Evolutionary conservation across 2,888 invertebrate genomes (phyloP), one percentile per base, ranked within the genome.

Genomic region (Branchipolynoe longqiensis): DNA sequence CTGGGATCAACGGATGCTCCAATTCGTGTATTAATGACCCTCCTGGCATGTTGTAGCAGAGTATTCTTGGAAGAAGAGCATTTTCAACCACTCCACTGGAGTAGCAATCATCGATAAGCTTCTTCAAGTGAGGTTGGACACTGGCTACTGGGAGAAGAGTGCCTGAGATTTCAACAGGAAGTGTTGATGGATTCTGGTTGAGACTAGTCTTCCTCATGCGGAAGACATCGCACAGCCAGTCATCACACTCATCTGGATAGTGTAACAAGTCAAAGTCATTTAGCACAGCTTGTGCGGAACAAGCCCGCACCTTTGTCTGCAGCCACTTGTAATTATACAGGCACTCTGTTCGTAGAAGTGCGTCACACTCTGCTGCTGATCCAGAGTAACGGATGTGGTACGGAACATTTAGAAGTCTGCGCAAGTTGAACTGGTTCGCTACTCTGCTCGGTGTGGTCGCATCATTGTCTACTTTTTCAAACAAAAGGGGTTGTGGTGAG

Each of bases 281-380:
- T 1, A 99, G 94, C 0, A 98, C 96, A 0, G 98, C 96, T 93
- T 98, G 98, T n/a, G 99, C 94, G 0, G 98, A 98, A 90, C 98
- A 98, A 90, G 97, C 97, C 89, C 96, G 96, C 0, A 98, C 95
- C 92, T 98, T 99, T 0, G 98, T 97, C 92, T 98, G 97, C 0
- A 99, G 95, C 98, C 98, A 99, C 91, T 98, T 97, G 92, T 98
- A 99, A 94, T 98, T 98, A 94, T 99, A 99, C 0, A 99, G 95
- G 0, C 98, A 98, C 91, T 97, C 96, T 41, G 97, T 98, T n/a
- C 78, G 41, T 1, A 78, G 78, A 18, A 78, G 41, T 6, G 22
- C 3, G 25, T 69, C 69, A n/a, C 99, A 94, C 93, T 98, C 98
- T 84, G 96, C 96, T 92, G 97, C 97, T 31, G 90, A 88, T 4